A percentile compares a stretch with the other conserved stretches of the same genome.
phyloP scores from a whole-genome alignment of 2,888 invertebrate species.

The Spisula subtruncata region DNA sequence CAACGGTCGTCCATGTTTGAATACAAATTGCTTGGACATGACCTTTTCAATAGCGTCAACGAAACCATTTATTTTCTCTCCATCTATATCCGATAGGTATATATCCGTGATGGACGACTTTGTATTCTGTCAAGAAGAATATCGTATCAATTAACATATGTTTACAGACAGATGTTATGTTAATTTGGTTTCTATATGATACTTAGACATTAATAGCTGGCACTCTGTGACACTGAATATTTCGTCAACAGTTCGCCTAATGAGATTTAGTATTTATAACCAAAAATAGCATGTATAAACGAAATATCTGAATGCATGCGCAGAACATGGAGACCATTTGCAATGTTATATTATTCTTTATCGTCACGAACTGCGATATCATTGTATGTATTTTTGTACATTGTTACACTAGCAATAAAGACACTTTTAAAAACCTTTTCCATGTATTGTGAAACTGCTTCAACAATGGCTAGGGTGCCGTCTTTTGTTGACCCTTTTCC shows the following conservation, averaged over 20 bases:
- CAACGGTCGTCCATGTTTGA: conserved; percentile 18
- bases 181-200: too few relatives aligned
- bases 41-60: neutral
- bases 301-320: too few relatives aligned
- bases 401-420: neutral
- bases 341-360: too few relatives aligned
- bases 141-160: too few relatives aligned
- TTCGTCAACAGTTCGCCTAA: too few relatives aligned
- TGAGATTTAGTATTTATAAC: too few relatives aligned
- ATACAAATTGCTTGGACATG: neutral
- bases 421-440: neutral
- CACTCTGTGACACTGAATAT: too few relatives aligned
- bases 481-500: neutral
- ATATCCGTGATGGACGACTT: neutral
- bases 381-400: neutral
- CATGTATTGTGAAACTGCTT: neutral
- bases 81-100: neutral
- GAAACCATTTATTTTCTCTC: neutral
- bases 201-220: too few relatives aligned
- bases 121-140: neutral
- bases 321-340: too few relatives aligned
- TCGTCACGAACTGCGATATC: too few relatives aligned
- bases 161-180: too few relatives aligned
- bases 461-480: neutral
- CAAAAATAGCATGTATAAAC: too few relatives aligned